These are phyloP conservation scores for Drosophila macrospina DNA, from an alignment of 2,888 invertebrate genomes.

Conservation along the genomic window DNA sequence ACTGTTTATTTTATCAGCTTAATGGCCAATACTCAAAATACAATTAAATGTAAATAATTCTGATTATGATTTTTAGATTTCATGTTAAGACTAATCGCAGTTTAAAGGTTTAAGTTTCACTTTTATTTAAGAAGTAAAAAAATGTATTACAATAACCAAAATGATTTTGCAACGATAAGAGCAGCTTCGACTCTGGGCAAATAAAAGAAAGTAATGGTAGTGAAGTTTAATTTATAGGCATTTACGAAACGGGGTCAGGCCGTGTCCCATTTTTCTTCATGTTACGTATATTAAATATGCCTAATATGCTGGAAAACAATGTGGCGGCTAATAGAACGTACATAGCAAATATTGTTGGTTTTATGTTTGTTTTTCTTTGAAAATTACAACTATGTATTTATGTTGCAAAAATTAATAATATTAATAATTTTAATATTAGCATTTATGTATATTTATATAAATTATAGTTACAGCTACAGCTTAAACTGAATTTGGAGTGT, in stretches of 20 bases:
- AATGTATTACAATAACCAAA: slow-evolving; percentile 42
- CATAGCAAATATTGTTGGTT: slow-evolving; percentile 41
- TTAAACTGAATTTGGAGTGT: slow-evolving; percentile 81
- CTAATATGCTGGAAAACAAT: slow-evolving; percentile 52
- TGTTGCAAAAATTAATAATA: slow-evolving; percentile 78
- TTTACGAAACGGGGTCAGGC: slow-evolving; percentile 31
- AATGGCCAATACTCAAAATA: slow-evolving; percentile 31
- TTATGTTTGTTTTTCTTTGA: slow-evolving; percentile 46
- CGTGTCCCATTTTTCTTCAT: slow-evolving; percentile 8
- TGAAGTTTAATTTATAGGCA: slow-evolving; percentile 34
- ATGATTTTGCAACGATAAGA: slow-evolving; percentile 42
- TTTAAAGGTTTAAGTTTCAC: slow-evolving; percentile 33
- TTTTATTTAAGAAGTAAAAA: slow-evolving; percentile 53
- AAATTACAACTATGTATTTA: slow-evolving; percentile 79
- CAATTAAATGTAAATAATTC: slow-evolving; percentile 16
- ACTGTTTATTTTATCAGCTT: slow-evolving; percentile 60
- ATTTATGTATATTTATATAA: slow-evolving; percentile 81
- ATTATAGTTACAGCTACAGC: slow-evolving; percentile 79
- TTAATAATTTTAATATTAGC: slow-evolving; percentile 81
- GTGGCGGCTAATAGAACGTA: slow-evolving; percentile 44
- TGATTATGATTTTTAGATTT: slow-evolving; percentile 26
- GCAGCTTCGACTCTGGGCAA: slow-evolving; percentile 26
- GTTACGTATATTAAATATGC: slow-evolving; percentile 20
- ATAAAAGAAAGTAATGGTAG: slow-evolving; percentile 18
- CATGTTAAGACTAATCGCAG: slow-evolving; percentile 37